These are phyloP conservation scores for Acrobasis suavella DNA, from an alignment of 2,888 invertebrate species.

Conservation along the genomic window DNA sequence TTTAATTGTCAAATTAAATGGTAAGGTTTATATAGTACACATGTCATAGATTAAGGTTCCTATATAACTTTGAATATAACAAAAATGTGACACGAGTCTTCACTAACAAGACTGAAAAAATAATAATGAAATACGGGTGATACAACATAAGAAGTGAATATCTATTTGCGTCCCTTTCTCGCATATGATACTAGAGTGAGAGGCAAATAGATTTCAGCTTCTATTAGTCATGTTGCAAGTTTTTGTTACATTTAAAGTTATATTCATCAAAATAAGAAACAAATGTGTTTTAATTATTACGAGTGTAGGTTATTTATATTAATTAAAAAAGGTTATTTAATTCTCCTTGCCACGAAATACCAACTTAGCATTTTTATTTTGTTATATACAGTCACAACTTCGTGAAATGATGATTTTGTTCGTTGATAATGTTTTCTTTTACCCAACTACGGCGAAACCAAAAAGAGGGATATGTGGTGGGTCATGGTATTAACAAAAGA, in stretches of 20 bases:
- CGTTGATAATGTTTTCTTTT: too few species aligned
- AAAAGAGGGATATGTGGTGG: too few species aligned
- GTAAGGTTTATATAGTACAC: not conserved
- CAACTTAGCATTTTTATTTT: slow-evolving; percentile 10
- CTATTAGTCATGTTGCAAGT: not conserved
- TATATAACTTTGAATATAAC: not conserved
- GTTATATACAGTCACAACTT: slow-evolving; percentile 1
- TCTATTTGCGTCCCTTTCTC: too few species aligned
- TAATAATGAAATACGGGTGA: slow-evolving; percentile 5
- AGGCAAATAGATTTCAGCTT: not conserved
- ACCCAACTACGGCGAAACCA: too few species aligned
- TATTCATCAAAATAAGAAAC: not conserved
- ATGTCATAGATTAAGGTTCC: not conserved
- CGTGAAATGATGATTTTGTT: not conserved
- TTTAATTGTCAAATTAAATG: not conserved
- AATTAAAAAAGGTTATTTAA: not conserved
- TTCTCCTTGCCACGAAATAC: not conserved
- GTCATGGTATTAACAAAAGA: too few species aligned
- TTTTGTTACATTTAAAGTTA: not conserved
- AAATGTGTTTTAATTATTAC: not conserved
- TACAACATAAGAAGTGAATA: not conserved
- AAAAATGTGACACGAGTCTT: not conserved
- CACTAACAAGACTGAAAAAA: not conserved
- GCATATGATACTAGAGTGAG: too few species aligned
- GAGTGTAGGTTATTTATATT: not conserved